Evolutionary conservation across 1,140 invertebrate genomes (phyloP), one percentile per base, ranked within the genome.

Genomic region (Diabrotica undecimpunctata): DNA sequence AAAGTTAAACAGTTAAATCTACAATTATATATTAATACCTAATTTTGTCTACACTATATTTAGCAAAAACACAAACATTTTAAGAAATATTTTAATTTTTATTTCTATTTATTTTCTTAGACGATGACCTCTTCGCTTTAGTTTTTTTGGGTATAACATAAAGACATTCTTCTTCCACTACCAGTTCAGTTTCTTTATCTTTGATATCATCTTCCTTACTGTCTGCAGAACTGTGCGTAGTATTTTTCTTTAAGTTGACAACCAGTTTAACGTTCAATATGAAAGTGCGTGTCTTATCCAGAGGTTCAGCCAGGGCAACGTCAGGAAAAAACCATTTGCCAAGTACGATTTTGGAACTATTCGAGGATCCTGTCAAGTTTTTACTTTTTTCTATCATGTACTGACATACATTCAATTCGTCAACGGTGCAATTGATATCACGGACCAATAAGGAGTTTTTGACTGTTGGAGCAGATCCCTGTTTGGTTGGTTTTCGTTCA

Each of bases 101-200:
- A 25, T 25, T 25, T 25, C 4, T 25, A 2, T 1, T 1, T 25
- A 25, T 25, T 4, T 25, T 25, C 1, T 25, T 25, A 4, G 25
- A 25, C 25, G 1, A n/a, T n/a, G n/a, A 25, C 25, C 7, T 70
- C 66, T 56, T 72, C 68, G 61, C 68, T 68, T 54, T 54, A 54
- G 3, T 13, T 5, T 25, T 8, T 8, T 54, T 12, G 2, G 9
- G 53, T n/a, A 54, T 12, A 10, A 54, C 53, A 54, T n/a, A 7
- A 7, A 54, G 8, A 25, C 25, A 54, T 12, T 54, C 25, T 13
- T 13, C 53, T 54, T 13, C 53, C 9, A 54, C 25, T 13, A 54
- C n/a, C 8, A 54, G 7, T 25, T n/a, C n/a, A 54, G 53, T 54
- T n/a, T 8, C 9, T 8, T 13, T 54, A n/a, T 54, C 7, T n/a